Evolutionary conservation across 2,113 vertebrate species (phyloP), one percentile per base, ranked within the genome.

Genomic region (Menura novaehollandiae): DNA sequence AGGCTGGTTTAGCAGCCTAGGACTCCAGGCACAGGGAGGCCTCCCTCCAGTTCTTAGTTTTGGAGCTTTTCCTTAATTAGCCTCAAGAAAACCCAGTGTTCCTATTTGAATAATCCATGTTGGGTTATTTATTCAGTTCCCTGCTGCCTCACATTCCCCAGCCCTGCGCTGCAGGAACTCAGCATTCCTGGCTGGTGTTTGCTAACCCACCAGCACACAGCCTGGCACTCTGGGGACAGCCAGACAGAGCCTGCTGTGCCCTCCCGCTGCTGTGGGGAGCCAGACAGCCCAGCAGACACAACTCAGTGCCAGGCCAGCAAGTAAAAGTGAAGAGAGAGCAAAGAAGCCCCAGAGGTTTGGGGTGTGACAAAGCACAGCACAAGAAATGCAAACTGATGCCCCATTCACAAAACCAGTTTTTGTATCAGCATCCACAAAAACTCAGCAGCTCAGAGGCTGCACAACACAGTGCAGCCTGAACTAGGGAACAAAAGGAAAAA

Each of bases 71-170:
- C 94, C 93, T 97, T 97, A 97, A 98, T 98, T 95, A 98, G 97
- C 97, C 86, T 74, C 37, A 71, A 85, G 88, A 95, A 97, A 97
- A 95, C 86, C 85, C 86, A 87, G 94, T 9, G 63, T 91, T 94
- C 76, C 89, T 86, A 71, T 96, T 87, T 94, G 94, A 97, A 97
- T 95, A 97, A 98, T 96, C 97, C 93, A 73, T 47, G 47, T 85
- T 78, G 76, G 89, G 96, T 93, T 98, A 97, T 97, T 98, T 97
- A 97, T 97, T 95, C 93, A 91, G 93, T 52, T 97, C 95, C 97
- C 96, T 63, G 89, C 96, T 96, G 97, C 91, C 80, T 15, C 67
- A 60, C 92, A 80, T 85, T 87, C 89, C 79, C 76, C 91, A 85
- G 87, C 96, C 91, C 82, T 24, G 83, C 74, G 6, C 95, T 81